Percentiles rank a stretch among this genome's conserved stretches.
These are phyloP conservation scores for Sphaerophoria rueppellii DNA, from an alignment of 2,888 invertebrate genomes.

Conservation along the genomic window DNA sequence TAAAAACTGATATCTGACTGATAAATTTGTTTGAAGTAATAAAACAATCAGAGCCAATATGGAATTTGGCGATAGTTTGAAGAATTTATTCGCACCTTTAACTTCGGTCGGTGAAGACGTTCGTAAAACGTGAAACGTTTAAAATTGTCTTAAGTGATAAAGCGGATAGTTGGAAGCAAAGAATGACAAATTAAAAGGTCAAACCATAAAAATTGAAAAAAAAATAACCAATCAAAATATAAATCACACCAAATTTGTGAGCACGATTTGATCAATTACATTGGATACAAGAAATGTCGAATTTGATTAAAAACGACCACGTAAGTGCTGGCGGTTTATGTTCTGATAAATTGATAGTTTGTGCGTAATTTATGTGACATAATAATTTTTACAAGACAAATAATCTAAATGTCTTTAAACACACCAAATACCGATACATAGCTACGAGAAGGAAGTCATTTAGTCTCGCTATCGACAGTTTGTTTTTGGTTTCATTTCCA, in stretches of 20 bases:
- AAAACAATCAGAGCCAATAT: slow-evolving; percentile 40
- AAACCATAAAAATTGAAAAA: background rate
- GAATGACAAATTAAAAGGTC: slow-evolving; percentile 43
- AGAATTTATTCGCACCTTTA: slow-evolving; percentile 53
- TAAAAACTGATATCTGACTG: slow-evolving; percentile 50
- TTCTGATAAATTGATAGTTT: background rate
- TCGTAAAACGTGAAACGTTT: slow-evolving; percentile 15
- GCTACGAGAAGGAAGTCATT: no score
- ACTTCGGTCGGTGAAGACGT: slow-evolving; percentile 54
- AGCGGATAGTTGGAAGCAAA: slow-evolving; percentile 20
- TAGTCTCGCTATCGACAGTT: no score
- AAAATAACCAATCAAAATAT: slow-evolving; percentile 1
- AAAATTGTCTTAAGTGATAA: slow-evolving; percentile 41
- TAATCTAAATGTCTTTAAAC: no score
- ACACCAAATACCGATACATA: no score
- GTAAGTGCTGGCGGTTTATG: slow-evolving; percentile 54
- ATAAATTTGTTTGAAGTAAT: slow-evolving; percentile 54
- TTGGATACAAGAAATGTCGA: slow-evolving; percentile 50
- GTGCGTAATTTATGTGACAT: no score
- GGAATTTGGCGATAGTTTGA: slow-evolving; percentile 43
- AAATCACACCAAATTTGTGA: background rate
- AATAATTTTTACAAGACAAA: no score
- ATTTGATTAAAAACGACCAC: slow-evolving; percentile 59
- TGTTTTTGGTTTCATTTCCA: background rate
- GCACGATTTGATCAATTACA: slow-evolving; percentile 11